Percentiles rank a stretch among this genome's conserved stretches.
Evolutionary conservation across 2,888 invertebrate genomes (phyloP).

Genomic region (Clanis bilineata): DNA sequence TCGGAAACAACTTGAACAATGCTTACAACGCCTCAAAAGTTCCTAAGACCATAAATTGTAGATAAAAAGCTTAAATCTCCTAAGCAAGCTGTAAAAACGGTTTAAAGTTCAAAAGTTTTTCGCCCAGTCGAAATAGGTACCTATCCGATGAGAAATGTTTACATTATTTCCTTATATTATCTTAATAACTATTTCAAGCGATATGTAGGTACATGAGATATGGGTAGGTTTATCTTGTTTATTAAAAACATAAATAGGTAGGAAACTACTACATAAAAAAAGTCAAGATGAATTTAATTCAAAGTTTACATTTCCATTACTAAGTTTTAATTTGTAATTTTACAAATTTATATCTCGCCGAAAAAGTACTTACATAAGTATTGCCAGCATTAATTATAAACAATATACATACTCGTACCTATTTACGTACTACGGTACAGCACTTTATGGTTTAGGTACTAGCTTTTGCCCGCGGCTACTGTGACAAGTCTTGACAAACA

Average conservation of each 20-base stretch:
- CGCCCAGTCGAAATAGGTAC: background rate
- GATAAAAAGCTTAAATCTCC: background rate
- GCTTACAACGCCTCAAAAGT: background rate
- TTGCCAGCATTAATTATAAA: no score
- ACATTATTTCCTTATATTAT: background rate
- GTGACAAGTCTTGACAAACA: no score
- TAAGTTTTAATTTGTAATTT: no score
- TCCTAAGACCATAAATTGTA: background rate
- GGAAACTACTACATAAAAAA: background rate
- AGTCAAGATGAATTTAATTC: no score
- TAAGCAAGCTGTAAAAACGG: background rate
- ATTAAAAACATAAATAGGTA: background rate
- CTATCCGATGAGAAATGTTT: background rate
- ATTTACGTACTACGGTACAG: no score
- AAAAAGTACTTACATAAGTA: no score
- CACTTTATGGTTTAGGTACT: no score
- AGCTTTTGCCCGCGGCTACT: no score
- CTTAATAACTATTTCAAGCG: background rate
- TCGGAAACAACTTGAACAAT: background rate
- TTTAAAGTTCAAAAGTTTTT: background rate
- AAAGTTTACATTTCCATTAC: no score
- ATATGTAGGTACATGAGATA: background rate
- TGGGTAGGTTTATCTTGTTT: background rate
- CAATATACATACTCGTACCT: no score
- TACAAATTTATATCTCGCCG: no score